phyloP scores from a whole-genome alignment of 2,888 invertebrate species.

The Campoletis raptor region DNA sequence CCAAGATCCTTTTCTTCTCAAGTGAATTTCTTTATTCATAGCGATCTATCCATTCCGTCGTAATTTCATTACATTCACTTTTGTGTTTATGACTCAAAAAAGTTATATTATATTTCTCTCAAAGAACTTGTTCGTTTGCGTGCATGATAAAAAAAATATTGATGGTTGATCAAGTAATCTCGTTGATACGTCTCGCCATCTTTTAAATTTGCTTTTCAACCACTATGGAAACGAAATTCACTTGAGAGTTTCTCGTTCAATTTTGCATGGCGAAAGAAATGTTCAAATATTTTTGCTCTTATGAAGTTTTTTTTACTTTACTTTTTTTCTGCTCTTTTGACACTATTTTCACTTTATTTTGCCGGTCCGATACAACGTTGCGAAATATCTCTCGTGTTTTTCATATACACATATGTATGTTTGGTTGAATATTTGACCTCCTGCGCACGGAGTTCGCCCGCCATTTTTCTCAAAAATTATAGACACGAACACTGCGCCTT shows the following conservation, averaged over 20 bases:
- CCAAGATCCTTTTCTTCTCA: neutral
- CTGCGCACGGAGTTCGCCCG: constrained; percentile 16
- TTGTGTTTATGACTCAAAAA: neutral
- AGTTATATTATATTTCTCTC: too few relatives aligned
- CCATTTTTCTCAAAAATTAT: constrained; percentile 60
- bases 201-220: constrained; percentile 31
- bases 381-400: constrained; percentile 33
- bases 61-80: neutral
- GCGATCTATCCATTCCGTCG: neutral
- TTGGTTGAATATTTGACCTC: neutral
- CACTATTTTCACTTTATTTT: neutral
- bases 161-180: constrained; percentile 36
- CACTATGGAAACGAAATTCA: constrained; percentile 26
- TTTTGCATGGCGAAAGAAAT: constrained; percentile 41
- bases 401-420: constrained; percentile 26
- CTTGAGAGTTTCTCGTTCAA: constrained; percentile 35
- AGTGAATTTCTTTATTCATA: neutral
- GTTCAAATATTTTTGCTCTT: constrained; percentile 53
- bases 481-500: constrained; percentile 25
- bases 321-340: neutral
- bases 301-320: constrained; percentile 32
- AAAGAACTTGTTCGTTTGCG: neutral
- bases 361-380: constrained; percentile 23
- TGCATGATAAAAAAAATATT: neutral
- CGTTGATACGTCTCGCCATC: constrained; percentile 4